Conservation (phyloP, 2,113 vertebrate genomes). For the Pelobates fuscus region DNA sequence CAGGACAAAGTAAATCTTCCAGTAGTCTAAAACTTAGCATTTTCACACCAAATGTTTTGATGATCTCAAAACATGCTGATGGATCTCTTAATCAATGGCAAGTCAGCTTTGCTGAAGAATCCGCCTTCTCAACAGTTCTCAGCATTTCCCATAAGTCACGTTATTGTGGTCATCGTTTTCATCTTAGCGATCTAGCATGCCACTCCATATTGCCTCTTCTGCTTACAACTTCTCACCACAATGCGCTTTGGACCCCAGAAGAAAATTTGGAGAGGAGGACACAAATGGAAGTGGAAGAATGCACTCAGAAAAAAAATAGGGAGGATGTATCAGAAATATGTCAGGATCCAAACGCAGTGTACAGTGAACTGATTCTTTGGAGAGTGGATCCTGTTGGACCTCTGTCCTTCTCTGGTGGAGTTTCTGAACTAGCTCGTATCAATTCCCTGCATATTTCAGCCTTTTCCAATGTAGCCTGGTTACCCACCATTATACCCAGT, state of each 20-base stretch:
- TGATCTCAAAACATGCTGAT: constrained; percentile 97
- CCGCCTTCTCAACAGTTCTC: constrained; percentile 94
- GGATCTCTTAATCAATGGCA: constrained; percentile 97
- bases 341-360: constrained; percentile 87
- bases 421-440: constrained; percentile 94
- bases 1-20: constrained; percentile 76
- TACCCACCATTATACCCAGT: constrained; percentile 93
- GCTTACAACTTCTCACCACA: constrained; percentile 96
- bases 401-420: constrained; percentile 91
- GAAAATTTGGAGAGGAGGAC: constrained; percentile 57
- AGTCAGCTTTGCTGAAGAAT: constrained; percentile 95
- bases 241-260: constrained; percentile 81
- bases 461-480: constrained; percentile 96
- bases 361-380: constrained; percentile 98
- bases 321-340: constrained; percentile 63
- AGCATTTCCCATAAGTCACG: constrained; percentile 96
- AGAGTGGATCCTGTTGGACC: constrained; percentile 96
- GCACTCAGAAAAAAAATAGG: constrained; percentile 1
- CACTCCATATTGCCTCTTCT: constrained; percentile 93
- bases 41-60: constrained; percentile 95
- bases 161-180: constrained; percentile 97
- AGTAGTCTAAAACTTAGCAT: constrained; percentile 90
- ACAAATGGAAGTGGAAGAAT: constrained; percentile 42
- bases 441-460: constrained; percentile 95
- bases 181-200: constrained; percentile 95